Evolutionary conservation across 2,113 vertebrate genomes (phyloP).

Genomic region (Platanista minor): DNA sequence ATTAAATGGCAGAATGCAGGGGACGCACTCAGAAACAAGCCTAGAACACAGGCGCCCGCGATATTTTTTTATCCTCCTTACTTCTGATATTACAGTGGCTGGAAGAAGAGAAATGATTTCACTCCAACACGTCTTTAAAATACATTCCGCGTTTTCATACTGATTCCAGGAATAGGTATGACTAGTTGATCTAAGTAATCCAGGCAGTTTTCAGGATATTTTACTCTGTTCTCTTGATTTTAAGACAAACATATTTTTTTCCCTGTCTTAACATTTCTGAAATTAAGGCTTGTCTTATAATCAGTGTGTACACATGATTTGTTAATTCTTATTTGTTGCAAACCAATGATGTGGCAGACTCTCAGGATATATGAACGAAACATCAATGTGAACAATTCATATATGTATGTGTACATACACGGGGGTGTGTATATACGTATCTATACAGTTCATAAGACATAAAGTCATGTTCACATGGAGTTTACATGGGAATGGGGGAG

Average conservation of each 20-base stretch:
- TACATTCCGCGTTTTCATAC: background rate
- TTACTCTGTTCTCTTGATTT: background rate
- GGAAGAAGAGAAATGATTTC: background rate
- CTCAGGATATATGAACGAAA: background rate
- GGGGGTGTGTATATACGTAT: no score
- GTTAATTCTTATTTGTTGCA: background rate
- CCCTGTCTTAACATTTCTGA: background rate
- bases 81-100: rapidly evolving
- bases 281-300: background rate
- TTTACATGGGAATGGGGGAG: background rate
- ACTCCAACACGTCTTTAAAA: rapidly evolving
- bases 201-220: background rate
- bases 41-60: rapidly evolving
- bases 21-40: background rate
- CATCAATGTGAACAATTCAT: background rate
- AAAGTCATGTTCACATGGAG: background rate
- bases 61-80: rapidly evolving
- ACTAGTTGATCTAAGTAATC: background rate
- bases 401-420: rapidly evolving
- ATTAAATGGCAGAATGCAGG: rapidly evolving
- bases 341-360: background rate
- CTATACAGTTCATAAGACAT: background rate
- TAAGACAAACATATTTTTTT: no score
- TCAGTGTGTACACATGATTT: background rate
- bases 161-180: background rate